phyloP scores from a whole-genome alignment of 2,888 invertebrate species.

The Chelonus formosanus region DNA sequence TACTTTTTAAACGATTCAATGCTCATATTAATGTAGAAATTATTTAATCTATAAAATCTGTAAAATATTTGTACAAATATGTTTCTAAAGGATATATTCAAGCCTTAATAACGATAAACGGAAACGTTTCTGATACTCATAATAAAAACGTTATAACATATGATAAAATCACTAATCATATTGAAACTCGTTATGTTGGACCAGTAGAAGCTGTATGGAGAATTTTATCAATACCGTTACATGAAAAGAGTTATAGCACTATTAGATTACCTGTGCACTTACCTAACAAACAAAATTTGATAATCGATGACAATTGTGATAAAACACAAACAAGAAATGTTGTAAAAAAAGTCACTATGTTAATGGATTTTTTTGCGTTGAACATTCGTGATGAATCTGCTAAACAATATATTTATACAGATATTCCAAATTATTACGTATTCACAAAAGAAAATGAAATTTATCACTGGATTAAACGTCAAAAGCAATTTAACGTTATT shows the following conservation, averaged over 20 bases:
- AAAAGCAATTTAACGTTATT: conserved; percentile 37
- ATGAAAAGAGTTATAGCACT: conserved; percentile 39
- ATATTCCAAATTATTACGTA: no score
- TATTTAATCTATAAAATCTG: conserved; percentile 41
- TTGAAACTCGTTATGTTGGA: conserved; percentile 40
- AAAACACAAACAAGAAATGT: no score
- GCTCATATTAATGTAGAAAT: conserved; percentile 48
- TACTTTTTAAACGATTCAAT: conserved; percentile 40
- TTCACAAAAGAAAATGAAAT: no score
- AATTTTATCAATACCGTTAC: conserved; percentile 38
- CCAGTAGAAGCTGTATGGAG: conserved; percentile 42
- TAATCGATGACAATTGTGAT: not conserved
- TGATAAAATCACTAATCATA: not conserved
- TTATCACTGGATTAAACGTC: conserved; percentile 6
- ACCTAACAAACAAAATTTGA: conserved; percentile 26
- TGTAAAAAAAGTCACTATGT: no score
- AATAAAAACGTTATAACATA: no score
- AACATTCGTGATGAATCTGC: no score
- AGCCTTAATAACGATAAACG: conserved; percentile 2
- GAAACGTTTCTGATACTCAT: no score
- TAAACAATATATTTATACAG: no score
- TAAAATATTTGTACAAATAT: conserved; percentile 48
- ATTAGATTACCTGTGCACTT: conserved; percentile 38
- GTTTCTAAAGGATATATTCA: conserved; percentile 44
- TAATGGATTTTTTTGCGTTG: no score